Evolutionary conservation across 2,888 invertebrate species (phyloP), one percentile per base, ranked within the genome.

Genomic region (Salpingus planirostris): DNA sequence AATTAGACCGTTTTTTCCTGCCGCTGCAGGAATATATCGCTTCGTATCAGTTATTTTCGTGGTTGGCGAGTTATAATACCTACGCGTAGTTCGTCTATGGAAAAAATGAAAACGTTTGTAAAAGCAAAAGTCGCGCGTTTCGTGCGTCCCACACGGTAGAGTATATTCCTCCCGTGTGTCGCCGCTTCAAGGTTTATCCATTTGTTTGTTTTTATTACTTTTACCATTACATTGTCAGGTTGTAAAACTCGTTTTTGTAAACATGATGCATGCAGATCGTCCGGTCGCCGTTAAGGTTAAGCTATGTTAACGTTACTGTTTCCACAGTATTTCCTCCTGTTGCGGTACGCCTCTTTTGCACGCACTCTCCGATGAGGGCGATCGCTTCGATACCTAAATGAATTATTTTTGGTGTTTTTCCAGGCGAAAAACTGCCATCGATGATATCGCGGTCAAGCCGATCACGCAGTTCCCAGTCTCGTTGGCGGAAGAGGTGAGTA

Each of bases 371-470:
- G n/a, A n/a, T n/a, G n/a, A n/a, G n/a, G n/a, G n/a, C n/a, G n/a
- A n/a, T n/a, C n/a, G n/a, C n/a, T 35, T 36, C 24, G 13, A 27
- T 22, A 21, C 27, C n/a, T 13, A 23, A 11, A 28, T 14, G 26
- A 22, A 12, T 22, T n/a, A 29, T 43, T 32, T 28, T 21, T 24
- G 8, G 8, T 21, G 44, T 47, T 40, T 44, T 74, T 73, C 30
- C 68, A 84, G 86, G 62, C 74, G 80, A 53, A 76, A 77, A 45
- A 64, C 76, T 21, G 84, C 80, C 24, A 57, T 84, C 46, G 77
- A 83, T 58, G 85, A 88, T 51, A 77, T 90, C 40, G 90, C 91
- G n/a, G 90, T 92, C 15, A 87, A 85, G 59, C 89, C 90, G 5
- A 73, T 91, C 30, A 81, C 81, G 13, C 85, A 84, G 62, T 92